phyloP scores from a whole-genome alignment of 2,113 vertebrate genomes.

The Anarhynchus alexandrinus region DNA sequence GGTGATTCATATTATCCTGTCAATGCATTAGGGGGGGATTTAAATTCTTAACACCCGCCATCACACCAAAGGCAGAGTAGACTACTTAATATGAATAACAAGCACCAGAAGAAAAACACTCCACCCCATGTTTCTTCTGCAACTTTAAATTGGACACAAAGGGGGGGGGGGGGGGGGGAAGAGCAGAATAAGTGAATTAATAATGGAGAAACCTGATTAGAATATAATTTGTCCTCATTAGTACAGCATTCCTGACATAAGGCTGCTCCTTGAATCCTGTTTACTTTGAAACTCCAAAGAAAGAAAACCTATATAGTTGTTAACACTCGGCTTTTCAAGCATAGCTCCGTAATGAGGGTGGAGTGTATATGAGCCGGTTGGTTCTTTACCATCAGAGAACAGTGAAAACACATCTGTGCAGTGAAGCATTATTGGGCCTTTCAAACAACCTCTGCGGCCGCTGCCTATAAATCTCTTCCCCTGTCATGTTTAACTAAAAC shows the following conservation, averaged over 20 bases:
- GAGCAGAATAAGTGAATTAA: conserved; percentile 70
- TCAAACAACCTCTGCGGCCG: conserved; percentile 77
- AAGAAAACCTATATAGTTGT: conserved; percentile 71
- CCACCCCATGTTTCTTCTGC: conserved; percentile 69
- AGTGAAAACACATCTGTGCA: conserved; percentile 62
- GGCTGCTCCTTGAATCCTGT: conserved; percentile 69
- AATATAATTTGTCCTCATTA: conserved; percentile 79
- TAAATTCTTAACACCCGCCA: conserved; percentile 70
- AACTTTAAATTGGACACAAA: conserved; percentile 72
- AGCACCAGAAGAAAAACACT: conserved; percentile 67
- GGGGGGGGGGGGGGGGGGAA: neutral
- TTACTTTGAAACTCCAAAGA: conserved; percentile 77
- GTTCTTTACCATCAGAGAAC: conserved; percentile 65
- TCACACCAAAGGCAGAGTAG: conserved; percentile 57
- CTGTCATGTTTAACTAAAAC: conserved; percentile 87
- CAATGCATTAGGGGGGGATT: conserved; percentile 52
- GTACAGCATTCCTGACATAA: conserved; percentile 71
- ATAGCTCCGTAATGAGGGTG: conserved; percentile 58
- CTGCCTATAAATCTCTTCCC: conserved; percentile 86
- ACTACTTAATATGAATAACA: conserved; percentile 72
- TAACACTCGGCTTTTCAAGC: conserved; percentile 66
- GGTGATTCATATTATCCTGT: conserved; percentile 53
- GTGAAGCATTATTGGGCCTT: conserved; percentile 78
- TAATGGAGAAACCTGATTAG: conserved; percentile 76
- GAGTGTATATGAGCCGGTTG: conserved; percentile 41